Evolutionary conservation across 2,113 vertebrate species (phyloP).

Genomic region (Mobula hypostoma): DNA sequence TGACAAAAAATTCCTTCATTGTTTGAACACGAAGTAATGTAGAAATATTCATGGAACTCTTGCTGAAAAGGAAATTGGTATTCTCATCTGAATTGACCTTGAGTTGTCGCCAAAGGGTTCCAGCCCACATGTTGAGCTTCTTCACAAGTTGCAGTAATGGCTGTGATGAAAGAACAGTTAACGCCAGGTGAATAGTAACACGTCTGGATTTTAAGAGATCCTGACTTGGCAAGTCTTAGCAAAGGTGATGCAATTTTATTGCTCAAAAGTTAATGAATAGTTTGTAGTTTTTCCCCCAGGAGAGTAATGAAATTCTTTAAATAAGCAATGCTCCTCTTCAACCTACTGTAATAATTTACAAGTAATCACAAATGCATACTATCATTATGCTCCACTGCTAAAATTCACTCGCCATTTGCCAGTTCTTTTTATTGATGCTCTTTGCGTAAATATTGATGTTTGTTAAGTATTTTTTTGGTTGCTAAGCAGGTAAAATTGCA

Average conservation of each 20-base stretch:
- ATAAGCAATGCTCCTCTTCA: neutral
- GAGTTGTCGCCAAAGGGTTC: neutral
- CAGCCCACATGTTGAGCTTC: neutral
- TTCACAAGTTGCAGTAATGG: neutral
- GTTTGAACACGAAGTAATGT: neutral
- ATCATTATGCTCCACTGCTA: neutral
- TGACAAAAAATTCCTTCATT: neutral
- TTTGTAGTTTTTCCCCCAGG: neutral
- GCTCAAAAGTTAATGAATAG: neutral
- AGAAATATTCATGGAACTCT: neutral
- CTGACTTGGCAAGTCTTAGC: neutral
- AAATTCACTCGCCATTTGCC: neutral
- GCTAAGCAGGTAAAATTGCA: constrained; percentile 5
- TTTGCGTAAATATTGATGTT: constrained; percentile 13
- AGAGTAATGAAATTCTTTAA: neutral
- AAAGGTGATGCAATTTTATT: neutral
- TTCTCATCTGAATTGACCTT: neutral
- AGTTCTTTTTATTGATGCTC: neutral
- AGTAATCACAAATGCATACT: neutral
- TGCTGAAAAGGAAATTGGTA: neutral
- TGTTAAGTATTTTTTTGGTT: constrained; percentile 8
- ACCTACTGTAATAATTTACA: neutral
- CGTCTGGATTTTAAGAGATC: neutral
- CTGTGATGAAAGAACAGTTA: neutral
- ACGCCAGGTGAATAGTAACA: neutral